phyloP scores from a whole-genome alignment of 2,888 invertebrate species.

The Colostygia pectinataria region DNA sequence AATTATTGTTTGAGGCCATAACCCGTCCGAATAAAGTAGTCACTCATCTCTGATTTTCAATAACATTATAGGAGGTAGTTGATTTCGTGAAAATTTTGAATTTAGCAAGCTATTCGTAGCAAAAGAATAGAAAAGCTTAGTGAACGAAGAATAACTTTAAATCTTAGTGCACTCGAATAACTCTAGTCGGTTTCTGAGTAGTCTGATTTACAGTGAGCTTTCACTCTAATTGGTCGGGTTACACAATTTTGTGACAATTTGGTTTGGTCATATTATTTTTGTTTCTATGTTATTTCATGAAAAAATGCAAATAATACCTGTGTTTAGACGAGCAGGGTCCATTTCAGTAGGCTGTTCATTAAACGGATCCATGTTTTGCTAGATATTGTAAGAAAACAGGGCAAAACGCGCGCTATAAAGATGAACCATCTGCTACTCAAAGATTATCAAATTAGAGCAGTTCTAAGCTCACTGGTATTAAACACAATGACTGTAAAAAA shows the following conservation, averaged over 20 bases:
- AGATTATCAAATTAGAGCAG: constrained; percentile 50
- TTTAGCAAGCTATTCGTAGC: too few relatives aligned
- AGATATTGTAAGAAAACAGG: constrained; percentile 38
- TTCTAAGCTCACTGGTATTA: constrained; percentile 39
- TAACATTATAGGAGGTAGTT: too few relatives aligned
- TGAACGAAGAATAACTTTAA: too few relatives aligned
- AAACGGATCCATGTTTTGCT: constrained; percentile 57
- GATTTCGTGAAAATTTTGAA: too few relatives aligned
- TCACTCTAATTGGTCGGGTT: constrained; percentile 46
- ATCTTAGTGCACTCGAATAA: too few relatives aligned
- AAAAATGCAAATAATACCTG: constrained; percentile 48
- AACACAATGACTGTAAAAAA: constrained; percentile 9
- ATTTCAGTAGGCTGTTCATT: constrained; percentile 45
- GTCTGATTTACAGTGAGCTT: too few relatives aligned
- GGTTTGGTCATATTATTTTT: constrained; percentile 20
- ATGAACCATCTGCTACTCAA: constrained; percentile 68
- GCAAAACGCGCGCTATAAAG: constrained; percentile 64
- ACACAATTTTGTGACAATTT: constrained; percentile 46
- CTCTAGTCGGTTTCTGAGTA: background rate
- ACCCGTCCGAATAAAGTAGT: constrained; percentile 7
- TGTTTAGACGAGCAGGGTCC: constrained; percentile 45
- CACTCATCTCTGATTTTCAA: too few relatives aligned
- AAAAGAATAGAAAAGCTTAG: too few relatives aligned
- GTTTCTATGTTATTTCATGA: constrained; percentile 23
- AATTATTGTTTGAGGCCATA: constrained; percentile 1